A percentile compares a stretch with the other conserved stretches of the same genome.
Conservation (phyloP, 2,113 vertebrate genomes). For the Gallinago undulata region DNA sequence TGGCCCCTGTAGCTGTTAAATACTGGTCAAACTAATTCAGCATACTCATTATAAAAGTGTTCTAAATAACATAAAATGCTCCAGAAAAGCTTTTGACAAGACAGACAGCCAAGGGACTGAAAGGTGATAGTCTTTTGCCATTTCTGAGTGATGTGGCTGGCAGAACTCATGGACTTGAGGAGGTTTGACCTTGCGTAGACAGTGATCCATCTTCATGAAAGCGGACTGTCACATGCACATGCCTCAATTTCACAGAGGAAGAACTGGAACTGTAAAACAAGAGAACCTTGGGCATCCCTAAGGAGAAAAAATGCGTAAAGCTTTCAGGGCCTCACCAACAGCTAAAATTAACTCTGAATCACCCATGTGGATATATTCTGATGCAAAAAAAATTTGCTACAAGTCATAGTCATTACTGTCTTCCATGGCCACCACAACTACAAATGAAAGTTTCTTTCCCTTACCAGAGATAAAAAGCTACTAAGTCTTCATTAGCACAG, state of each 20-base stretch:
- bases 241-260: conserved; percentile 77
- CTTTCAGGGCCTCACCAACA: conserved; percentile 7
- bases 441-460: conserved; percentile 1
- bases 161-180: conserved; percentile 55
- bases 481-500: conserved; percentile 17
- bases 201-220: conserved; percentile 81
- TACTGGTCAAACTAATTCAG: neutral
- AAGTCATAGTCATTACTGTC: neutral
- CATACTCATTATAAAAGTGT: neutral
- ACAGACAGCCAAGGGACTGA: conserved; percentile 24
- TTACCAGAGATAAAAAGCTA: neutral
- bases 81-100: conserved; percentile 50
- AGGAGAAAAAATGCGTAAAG: conserved; percentile 73
- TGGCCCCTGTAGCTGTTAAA: neutral
- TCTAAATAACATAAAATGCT: conserved; percentile 8
- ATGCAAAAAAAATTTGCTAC: conserved; percentile 28
- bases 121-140: conserved; percentile 62
- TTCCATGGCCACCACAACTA: neutral
- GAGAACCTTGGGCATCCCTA: conserved; percentile 68
- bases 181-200: conserved; percentile 77
- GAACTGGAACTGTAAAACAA: conserved; percentile 44
- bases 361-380: conserved; percentile 9
- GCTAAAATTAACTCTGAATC: conserved; percentile 65
- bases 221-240: conserved; percentile 65
- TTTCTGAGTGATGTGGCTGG: conserved; percentile 71